Conservation (phyloP, 2,888 invertebrate species). For the Teleiodes luculella region DNA sequence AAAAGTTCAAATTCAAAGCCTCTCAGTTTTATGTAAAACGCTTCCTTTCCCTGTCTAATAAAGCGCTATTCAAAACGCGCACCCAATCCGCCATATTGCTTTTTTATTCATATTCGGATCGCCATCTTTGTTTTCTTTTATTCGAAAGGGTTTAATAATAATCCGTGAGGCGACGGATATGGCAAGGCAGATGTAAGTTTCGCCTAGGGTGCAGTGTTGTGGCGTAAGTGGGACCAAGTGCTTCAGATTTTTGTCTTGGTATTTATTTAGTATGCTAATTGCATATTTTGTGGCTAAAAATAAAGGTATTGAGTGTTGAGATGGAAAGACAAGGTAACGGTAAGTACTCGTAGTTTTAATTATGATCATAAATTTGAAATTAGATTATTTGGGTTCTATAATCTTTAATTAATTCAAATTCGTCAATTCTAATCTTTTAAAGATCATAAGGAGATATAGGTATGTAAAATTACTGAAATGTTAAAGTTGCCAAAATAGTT, state of each 20-base stretch:
- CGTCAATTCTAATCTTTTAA: too few relatives aligned
- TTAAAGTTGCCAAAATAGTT: too few relatives aligned
- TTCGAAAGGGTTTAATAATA: conserved; percentile 55
- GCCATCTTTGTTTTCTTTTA: conserved; percentile 55
- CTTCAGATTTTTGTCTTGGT: conserved; percentile 5
- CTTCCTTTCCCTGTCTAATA: conserved; percentile 11
- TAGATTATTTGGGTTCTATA: too few relatives aligned
- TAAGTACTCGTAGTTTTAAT: too few relatives aligned
- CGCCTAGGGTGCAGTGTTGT: conserved; percentile 45
- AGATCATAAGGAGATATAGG: too few relatives aligned
- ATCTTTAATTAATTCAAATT: too few relatives aligned
- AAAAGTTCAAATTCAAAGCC: too few relatives aligned
- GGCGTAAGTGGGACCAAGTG: conserved; percentile 21
- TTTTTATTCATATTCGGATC: conserved; percentile 40
- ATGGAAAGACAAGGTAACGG: too few relatives aligned
- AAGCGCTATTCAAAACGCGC: conserved; percentile 32
- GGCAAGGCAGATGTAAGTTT: conserved; percentile 53
- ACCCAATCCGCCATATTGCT: conserved; percentile 68
- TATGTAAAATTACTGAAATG: too few relatives aligned
- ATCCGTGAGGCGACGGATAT: conserved; percentile 37
- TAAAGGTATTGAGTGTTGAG: neutral
- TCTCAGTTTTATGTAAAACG: too few relatives aligned
- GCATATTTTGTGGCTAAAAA: neutral
- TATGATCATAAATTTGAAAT: too few relatives aligned
- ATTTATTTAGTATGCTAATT: neutral